Base-by-base conservation (phyloP, 1,140 invertebrate genomes). In the Argopecten irradians region DNA sequence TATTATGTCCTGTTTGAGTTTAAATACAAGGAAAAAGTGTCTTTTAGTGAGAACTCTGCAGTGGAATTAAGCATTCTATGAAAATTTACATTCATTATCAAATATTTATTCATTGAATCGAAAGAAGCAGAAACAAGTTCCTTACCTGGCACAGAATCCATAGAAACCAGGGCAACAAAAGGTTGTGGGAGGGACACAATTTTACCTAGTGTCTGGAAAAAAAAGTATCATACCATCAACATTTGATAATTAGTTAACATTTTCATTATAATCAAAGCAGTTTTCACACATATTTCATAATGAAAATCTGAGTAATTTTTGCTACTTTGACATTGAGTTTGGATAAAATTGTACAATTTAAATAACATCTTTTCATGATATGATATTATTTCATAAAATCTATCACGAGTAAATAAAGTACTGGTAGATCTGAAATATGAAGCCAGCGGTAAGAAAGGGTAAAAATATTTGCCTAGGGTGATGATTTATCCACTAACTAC, bases 81-180 rank as follows among this genome's bases (percentile, higher is more conserved):
- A 55, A 13, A 22, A 13, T 11, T 55, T 55, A 89, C 34, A 41
- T 43, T 33, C 86, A 33, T 32, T 43, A 83, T 22, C 13, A 34
- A 35, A 22, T 19, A 9, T 16, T 14, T 14, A 34, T 86, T 55
- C 41, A 89, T 16, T 46, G 86, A 9, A 28, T 71, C 41, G 32
- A 32, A 19, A 84, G 14, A 87, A 34, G 28, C 46, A 13, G 19
- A 82, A 83, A 32, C 35, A 84, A 19, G 33, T 5, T 35, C 83
- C 84, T 89, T 91, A 94, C 94, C 93, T 90, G 95, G 94, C n/a
- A 95, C 92, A 32, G 90, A 92, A 88, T 95, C 94, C 91, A 95
- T 93, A n/a, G 92, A 92, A 35, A 94, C 93, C 55, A 95, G 87
- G 39, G 93, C 94, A 82, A 95, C 90, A 91, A 93, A 93, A 39